Percentiles rank a stretch among this genome's conserved stretches.
Conservation (phyloP, 2,888 invertebrate species). For the Panzeria rudis region DNA sequence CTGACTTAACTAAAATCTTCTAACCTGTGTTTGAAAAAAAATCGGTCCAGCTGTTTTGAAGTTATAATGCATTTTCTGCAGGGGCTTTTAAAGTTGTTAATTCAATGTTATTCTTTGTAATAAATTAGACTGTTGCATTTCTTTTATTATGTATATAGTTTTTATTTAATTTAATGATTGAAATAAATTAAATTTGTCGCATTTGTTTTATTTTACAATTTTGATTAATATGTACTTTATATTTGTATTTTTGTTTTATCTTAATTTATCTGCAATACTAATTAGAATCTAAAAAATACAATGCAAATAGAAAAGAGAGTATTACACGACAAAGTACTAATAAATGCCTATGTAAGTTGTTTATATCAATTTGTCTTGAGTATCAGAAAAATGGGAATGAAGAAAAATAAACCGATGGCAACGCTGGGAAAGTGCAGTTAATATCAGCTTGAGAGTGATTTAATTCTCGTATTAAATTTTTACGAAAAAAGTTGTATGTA, state of each 20-base stretch:
- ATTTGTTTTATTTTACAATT: constrained; percentile 38
- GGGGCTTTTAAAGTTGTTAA: too few relatives aligned
- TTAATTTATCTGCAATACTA: constrained; percentile 22
- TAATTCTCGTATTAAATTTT: too few relatives aligned
- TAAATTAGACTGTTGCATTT: neutral
- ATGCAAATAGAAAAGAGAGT: constrained; percentile 13
- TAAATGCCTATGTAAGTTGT: constrained; percentile 25
- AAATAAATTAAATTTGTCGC: neutral
- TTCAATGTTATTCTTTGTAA: too few relatives aligned
- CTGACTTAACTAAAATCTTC: too few relatives aligned
- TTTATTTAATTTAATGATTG: neutral
- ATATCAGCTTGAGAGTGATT: too few relatives aligned
- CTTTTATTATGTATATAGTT: neutral
- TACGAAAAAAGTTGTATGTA: constrained; percentile 9
- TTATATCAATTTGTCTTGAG: constrained; percentile 23
- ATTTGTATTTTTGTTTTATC: constrained; percentile 15
- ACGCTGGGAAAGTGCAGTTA: too few relatives aligned
- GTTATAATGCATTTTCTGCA: too few relatives aligned
- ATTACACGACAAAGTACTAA: constrained; percentile 36
- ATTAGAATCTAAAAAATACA: neutral
- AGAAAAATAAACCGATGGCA: too few relatives aligned
- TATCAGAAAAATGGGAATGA: too few relatives aligned
- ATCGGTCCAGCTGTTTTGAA: too few relatives aligned
- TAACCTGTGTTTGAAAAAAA: too few relatives aligned
- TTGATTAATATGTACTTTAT: constrained; percentile 33